phyloP scores from a whole-genome alignment of 1,140 invertebrate genomes.

The Oedothorax gibbosus region DNA sequence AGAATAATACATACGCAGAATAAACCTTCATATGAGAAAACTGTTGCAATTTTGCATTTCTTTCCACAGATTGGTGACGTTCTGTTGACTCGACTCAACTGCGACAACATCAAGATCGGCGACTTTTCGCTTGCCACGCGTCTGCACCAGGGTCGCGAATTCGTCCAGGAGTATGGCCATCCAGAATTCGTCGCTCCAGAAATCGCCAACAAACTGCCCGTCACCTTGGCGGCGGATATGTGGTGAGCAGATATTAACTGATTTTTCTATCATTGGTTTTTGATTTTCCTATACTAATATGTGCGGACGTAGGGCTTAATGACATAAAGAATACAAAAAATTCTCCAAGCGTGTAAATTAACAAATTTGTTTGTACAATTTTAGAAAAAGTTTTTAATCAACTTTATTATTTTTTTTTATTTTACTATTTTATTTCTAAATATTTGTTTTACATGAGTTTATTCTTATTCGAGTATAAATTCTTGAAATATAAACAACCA shows the following conservation, averaged over 20 bases:
- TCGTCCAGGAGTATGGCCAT: conserved; percentile 80
- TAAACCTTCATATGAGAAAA: too few relatives aligned
- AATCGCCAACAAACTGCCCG: conserved; percentile 85
- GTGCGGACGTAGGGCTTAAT: too few relatives aligned
- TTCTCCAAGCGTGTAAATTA: too few relatives aligned
- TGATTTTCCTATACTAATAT: too few relatives aligned
- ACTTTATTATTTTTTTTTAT: too few relatives aligned
- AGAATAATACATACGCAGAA: too few relatives aligned
- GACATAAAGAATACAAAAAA: too few relatives aligned
- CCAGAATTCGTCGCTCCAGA: conserved; percentile 92
- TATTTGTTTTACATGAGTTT: too few relatives aligned
- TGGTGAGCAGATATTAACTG: conserved; percentile 76
- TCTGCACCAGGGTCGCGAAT: conserved; percentile 74
- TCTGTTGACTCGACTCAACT: conserved; percentile 82
- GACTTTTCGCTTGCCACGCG: conserved; percentile 88
- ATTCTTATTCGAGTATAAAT: not conserved
- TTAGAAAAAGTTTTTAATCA: too few relatives aligned
- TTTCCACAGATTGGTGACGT: conserved; percentile 78
- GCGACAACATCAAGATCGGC: conserved; percentile 85
- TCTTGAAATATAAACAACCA: not conserved
- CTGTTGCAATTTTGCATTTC: not conserved
- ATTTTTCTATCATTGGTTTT: conserved; percentile 69
- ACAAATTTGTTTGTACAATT: too few relatives aligned
- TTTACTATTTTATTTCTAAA: too few relatives aligned
- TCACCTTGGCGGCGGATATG: conserved; percentile 86